These are phyloP conservation scores for honey bee (Apis mellifera) DNA, from an alignment of 1,140 invertebrate genomes.

Conservation along the genomic window DNA sequence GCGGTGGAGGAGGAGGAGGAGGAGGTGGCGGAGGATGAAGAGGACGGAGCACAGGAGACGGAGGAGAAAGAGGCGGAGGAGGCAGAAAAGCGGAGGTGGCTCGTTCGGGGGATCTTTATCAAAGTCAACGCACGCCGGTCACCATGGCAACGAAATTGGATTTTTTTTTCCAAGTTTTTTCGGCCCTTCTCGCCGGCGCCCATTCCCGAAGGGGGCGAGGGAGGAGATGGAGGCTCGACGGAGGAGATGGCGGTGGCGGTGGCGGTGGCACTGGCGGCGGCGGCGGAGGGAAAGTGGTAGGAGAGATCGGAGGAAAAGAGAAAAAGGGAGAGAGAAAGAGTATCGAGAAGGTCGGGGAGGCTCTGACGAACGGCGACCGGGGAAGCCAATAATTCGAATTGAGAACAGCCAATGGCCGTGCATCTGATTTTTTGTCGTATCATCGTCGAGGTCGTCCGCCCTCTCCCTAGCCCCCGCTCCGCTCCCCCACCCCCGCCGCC, in stretches of 20 bases:
- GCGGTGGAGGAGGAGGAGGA: constrained; percentile 14
- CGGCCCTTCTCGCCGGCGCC: constrained; percentile 74
- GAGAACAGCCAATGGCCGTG: constrained; percentile 81
- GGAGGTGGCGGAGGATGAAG: constrained; percentile 42
- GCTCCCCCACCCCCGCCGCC: constrained; percentile 16
- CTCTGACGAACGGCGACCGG: constrained; percentile 80
- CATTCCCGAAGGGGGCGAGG: constrained; percentile 50
- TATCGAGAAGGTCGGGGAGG: constrained; percentile 68
- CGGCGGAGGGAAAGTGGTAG: constrained; percentile 44
- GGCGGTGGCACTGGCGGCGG: constrained; percentile 19
- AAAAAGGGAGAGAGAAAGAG: constrained; percentile 58
- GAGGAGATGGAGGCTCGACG: constrained; percentile 59
- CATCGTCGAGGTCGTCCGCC: constrained; percentile 74
- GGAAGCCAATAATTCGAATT: constrained; percentile 82
- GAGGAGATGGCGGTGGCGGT: constrained; percentile 47
- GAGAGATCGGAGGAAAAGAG: constrained; percentile 43
- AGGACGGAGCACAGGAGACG: constrained; percentile 37
- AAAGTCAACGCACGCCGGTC: constrained; percentile 80
- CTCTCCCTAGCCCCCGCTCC: constrained; percentile 49
- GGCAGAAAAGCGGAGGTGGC: constrained; percentile 58
- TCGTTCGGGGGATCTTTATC: constrained; percentile 77
- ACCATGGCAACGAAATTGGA: constrained; percentile 81
- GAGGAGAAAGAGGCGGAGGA: constrained; percentile 49
- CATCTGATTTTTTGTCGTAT: constrained; percentile 81
- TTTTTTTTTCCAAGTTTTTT: constrained; percentile 81